Base-by-base conservation (phyloP, 2,888 invertebrate species). In the Monopis laevigella region DNA sequence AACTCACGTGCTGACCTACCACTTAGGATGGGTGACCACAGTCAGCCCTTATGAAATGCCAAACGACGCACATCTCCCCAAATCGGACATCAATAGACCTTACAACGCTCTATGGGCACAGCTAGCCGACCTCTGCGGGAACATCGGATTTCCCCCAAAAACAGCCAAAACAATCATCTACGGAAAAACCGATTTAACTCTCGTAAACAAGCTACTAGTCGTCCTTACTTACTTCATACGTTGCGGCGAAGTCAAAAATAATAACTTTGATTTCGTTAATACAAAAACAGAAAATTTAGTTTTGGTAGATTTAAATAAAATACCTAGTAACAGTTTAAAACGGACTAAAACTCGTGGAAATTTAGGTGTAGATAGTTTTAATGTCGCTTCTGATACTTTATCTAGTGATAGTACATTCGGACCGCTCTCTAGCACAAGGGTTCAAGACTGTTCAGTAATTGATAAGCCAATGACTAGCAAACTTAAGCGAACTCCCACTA, bases 31-130 rank as follows among this genome's bases (percentile, higher is more conserved):
- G 96, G 93, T 95, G 42, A 86, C 90, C 19, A 92, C 93, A 0
- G 89, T 93, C 11, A 80, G 80, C 47, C 81, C 82, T 0, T 81
- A 78, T 53, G 80, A 75, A 43, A 60, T 62, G 43, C 50, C 66
- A 54, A 14, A 2, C 29, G 68, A 67, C 40, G 56, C 59, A 10
- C 55, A 55, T n/a, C 48, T 54, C 21, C 82, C 83, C 45, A 44
- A 51, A 11, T 21, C 32, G 8, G 2, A 42, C 1, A 11, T 38
- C 0, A 52, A 55, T 2, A 57, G 58, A 1, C 90, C 93, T 0
- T 94, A 93, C 66, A 96, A 95, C 71, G 93, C 93, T 0, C 67
- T 95, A 1, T 94, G 95, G 95, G 92, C 92, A 0, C 96, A 96
- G 57, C 82, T 96, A 46, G 86, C 88, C 21, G 94, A 96, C 61